Percentiles rank a stretch among this genome's conserved stretches.
Conservation (phyloP, 2,797 vertebrate genomes). For the Myripristis murdjan region DNA sequence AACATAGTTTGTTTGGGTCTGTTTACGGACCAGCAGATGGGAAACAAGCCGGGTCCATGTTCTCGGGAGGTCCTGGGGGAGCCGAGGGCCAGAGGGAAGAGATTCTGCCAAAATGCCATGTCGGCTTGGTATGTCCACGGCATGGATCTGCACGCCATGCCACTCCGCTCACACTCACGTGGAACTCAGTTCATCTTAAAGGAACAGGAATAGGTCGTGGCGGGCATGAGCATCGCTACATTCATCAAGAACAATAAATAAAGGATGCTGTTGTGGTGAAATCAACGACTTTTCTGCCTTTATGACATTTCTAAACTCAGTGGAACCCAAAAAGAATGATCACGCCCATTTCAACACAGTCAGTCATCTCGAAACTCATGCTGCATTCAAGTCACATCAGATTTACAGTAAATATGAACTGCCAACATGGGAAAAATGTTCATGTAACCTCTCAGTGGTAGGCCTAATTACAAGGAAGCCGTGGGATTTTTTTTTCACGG, state of each 20-base stretch:
- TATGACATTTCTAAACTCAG: no score
- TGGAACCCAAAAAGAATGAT: no score
- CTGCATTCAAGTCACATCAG: no score
- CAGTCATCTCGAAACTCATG: no score
- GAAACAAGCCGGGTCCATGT: slow-evolving; percentile 81
- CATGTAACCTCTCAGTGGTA: no score
- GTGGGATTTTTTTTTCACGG: no score
- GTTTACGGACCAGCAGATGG: slow-evolving; percentile 85
- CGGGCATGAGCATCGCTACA: neutral
- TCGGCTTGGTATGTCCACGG: slow-evolving; percentile 51
- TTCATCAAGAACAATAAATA: no score
- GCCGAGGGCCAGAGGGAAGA: slow-evolving; percentile 67
- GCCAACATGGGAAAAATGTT: no score
- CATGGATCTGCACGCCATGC: slow-evolving; percentile 12
- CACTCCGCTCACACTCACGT: neutral
- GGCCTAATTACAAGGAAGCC: no score
- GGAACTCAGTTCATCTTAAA: slow-evolving; percentile 8
- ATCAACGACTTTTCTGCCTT: slow-evolving; percentile 1
- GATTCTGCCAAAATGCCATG: slow-evolving; percentile 72
- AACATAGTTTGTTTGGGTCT: slow-evolving; percentile 73
- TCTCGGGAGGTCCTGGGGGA: slow-evolving; percentile 85
- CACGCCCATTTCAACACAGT: no score
- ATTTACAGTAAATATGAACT: no score
- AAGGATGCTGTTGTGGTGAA: no score
- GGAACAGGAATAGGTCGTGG: slow-evolving; percentile 3